A percentile compares a stretch with the other conserved stretches of the same genome.
Evolutionary conservation across 2,113 vertebrate species (phyloP).

Genomic region (Maccullochella peelii): DNA sequence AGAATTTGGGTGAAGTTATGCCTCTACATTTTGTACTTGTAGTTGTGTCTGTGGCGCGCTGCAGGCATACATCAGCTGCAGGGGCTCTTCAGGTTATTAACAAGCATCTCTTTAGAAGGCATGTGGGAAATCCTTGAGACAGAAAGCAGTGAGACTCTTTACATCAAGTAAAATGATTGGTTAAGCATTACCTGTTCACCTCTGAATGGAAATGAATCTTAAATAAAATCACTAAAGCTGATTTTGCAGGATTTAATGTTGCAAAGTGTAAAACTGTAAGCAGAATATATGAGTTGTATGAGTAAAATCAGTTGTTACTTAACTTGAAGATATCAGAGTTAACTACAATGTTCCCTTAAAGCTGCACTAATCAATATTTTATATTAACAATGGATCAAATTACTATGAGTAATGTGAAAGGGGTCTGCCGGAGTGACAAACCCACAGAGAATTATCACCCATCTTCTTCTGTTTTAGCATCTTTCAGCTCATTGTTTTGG

Average conservation of each 20-base stretch:
- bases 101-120: slow-evolving; percentile 26
- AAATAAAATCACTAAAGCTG: not conserved
- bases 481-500: too few species aligned
- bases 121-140: slow-evolving; percentile 20
- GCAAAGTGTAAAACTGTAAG: not conserved
- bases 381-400: too few species aligned
- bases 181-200: not conserved
- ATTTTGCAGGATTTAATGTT: not conserved
- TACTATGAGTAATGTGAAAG: not conserved
- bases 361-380: not conserved
- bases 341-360: not conserved
- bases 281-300: not conserved
- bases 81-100: slow-evolving; percentile 60
- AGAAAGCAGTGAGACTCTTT: not conserved
- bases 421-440: not conserved
- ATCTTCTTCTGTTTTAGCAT: too few species aligned
- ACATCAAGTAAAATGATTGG: not conserved
- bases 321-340: not conserved
- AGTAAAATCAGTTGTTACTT: not conserved
- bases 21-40: slow-evolving; percentile 32
- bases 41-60: slow-evolving; percentile 19
- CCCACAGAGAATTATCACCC: not conserved
- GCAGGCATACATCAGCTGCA: slow-evolving; percentile 50
- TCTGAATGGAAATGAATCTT: not conserved
- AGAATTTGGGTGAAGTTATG: slow-evolving; percentile 46